phyloP scores from a whole-genome alignment of 2,888 invertebrate species.

The Bellardia bayeri region DNA sequence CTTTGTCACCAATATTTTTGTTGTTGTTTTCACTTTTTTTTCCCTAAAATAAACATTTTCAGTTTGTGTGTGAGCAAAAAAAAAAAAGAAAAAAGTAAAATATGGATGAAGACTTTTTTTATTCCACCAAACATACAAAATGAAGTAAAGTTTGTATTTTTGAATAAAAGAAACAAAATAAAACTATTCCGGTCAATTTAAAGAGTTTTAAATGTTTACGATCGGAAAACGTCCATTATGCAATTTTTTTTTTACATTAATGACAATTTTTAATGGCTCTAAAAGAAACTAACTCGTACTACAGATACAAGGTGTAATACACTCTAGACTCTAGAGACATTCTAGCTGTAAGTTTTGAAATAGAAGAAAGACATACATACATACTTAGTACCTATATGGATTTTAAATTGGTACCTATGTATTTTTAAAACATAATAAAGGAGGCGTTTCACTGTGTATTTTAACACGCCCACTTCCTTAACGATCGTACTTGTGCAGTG shows the following conservation, averaged over 20 bases:
- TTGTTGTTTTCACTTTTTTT: constrained; percentile 35
- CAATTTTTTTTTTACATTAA: constrained; percentile 37
- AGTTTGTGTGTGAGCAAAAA: constrained; percentile 12
- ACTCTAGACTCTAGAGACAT: constrained; percentile 12
- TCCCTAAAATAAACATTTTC: constrained; percentile 41
- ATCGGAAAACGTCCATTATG: constrained; percentile 64
- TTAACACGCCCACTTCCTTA: constrained; percentile 46
- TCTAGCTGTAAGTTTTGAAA: constrained; percentile 30
- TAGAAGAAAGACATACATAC: background rate
- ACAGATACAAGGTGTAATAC: background rate
- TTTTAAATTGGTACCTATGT: background rate
- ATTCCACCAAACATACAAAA: constrained; percentile 1
- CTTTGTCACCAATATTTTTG: constrained; percentile 55
- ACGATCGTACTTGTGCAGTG: background rate
- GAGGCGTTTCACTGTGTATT: constrained; percentile 22
- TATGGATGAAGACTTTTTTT: background rate
- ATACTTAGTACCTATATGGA: background rate
- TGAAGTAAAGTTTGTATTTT: constrained; percentile 27
- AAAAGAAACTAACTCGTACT: background rate
- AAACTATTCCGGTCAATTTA: constrained; percentile 54
- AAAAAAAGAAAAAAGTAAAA: background rate
- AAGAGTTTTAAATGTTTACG: constrained; percentile 63
- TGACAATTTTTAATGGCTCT: constrained; percentile 53
- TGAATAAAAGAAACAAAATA: background rate
- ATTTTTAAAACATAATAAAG: constrained; percentile 33